These are phyloP conservation scores for Melanostigma gelatinosum DNA, from an alignment of 2,113 vertebrate species.

Conservation along the genomic window DNA sequence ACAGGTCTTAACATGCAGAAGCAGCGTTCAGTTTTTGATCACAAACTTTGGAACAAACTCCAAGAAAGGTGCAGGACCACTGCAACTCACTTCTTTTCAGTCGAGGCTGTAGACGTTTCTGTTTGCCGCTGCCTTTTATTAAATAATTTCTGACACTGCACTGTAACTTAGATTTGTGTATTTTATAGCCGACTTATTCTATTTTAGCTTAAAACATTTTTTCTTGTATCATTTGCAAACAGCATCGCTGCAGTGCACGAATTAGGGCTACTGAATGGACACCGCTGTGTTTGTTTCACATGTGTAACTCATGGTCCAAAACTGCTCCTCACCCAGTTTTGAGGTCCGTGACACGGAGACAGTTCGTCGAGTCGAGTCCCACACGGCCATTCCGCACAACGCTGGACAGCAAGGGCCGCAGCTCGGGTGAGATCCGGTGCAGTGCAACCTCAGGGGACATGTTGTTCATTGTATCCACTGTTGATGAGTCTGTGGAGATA, in stretches of 20 bases:
- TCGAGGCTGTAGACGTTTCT: no score
- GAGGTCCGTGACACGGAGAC: conserved; percentile 95
- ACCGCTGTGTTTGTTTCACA: not conserved
- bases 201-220: no score
- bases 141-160: no score
- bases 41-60: not conserved
- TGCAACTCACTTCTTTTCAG: no score
- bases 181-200: no score
- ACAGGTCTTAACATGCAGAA: not conserved
- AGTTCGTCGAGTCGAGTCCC: conserved; percentile 95
- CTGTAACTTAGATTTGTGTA: no score
- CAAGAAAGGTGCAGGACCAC: no score
- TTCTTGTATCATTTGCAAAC: not conserved
- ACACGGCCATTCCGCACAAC: conserved; percentile 96
- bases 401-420: conserved; percentile 92
- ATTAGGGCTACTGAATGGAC: not conserved
- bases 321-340: conserved; percentile 92
- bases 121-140: no score
- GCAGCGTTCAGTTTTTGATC: not conserved
- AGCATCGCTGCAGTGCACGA: not conserved
- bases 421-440: conserved; percentile 93
- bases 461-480: conserved; percentile 78
- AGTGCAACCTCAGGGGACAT: conserved; percentile 96
- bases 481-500: conserved; percentile 37
- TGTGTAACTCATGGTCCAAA: not conserved